Evolutionary conservation across 2,888 invertebrate species (phyloP), one percentile per base, ranked within the genome.

Genomic region (Octonoba sinensis): DNA sequence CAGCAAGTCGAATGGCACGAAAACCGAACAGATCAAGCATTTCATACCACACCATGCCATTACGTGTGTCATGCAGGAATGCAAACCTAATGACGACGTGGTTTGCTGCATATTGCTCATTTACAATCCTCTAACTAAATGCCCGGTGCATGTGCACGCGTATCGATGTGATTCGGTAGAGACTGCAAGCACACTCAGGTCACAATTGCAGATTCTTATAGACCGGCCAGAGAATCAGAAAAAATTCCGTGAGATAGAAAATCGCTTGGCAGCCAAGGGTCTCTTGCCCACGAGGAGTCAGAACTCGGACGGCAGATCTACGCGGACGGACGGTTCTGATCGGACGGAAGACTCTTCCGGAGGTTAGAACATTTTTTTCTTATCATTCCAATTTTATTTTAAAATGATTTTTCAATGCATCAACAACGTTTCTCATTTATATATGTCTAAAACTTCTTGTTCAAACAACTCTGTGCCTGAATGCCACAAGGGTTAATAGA

Each of bases 111-210:
- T 98, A 76, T 91, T 97, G 85, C 91, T 98, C 64, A 92, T 98
- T 0, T 96, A 95, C 88, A 98, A 98, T 90, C 97, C 97, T 0
- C 93, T 95, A 75, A 97, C 97, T 12, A 94, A 95, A 86, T 96
- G 96, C 88, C 97, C 97, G 0, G 93, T 98, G 36, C 97, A 98
- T 88, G 96, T 97, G 2, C 98, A 99, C 88, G 97, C 96, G 72
- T 98, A 92, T 88, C 92, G 97, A 87, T 90, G 90, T 88, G 98
- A 98, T 89, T 96, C 96, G 13, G 93, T 96, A 85, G 94, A 96
- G 87, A 98, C 97, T 22, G 97, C 98, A 0, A 92, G 94, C 83
- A 92, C 96, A 87, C 91, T 99, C 79, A 93, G 93, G 87, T 92
- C 93, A 15, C 96, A 96, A 87, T 90, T 98, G 81, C 94, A 95